Evolutionary conservation across 2,113 vertebrate genomes (phyloP), one percentile per base, ranked within the genome.

Genomic region (Catharus bicknelli): DNA sequence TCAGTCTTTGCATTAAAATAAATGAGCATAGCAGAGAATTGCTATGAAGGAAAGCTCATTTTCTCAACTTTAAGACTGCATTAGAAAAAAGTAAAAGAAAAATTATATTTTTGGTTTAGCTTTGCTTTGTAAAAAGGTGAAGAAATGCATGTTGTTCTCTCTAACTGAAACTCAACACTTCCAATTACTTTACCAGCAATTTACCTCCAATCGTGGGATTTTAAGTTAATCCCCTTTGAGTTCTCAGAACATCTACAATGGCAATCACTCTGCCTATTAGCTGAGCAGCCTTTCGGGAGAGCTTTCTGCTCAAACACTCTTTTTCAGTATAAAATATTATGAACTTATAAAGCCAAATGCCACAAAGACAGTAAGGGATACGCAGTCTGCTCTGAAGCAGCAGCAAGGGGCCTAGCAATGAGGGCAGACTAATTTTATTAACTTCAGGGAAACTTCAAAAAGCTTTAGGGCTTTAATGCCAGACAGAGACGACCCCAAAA

Each of bases 371-470:
- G 96, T 70, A 59, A 94, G 94, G 86, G 93, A 95, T 94, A 86
- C 0, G 2, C 67, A 86, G 93, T 88, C 88, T 89, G 95, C 93
- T 96, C 95, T 51, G 81, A 90, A 95, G 81, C 93, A 90, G 94
- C 95, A 97, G 93, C 94, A 93, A 96, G 94, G 92, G 96, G 96
- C 96, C 93, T 93, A 92, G 93, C 92, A 64, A 68, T 27, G 83
- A 97, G 94, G 95, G 95, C 96, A 97, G 97, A 97, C 96, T 97
- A 97, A 97, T 98, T 98, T 97, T 96, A 97, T 98, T 98, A 98
- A 98, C 97, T 97, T 96, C 91, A 96, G 96, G 96, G 95, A 83
- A 98, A 97, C 97, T 97, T 98, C 98, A 98, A 98, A 98, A 97
- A 97, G 97, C 96, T 95, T 93, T 90, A 92, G 95, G 91, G 94